Evolutionary conservation across 2,113 vertebrate species (phyloP), one percentile per base, ranked within the genome.

Genomic region (Epinephelus moara): DNA sequence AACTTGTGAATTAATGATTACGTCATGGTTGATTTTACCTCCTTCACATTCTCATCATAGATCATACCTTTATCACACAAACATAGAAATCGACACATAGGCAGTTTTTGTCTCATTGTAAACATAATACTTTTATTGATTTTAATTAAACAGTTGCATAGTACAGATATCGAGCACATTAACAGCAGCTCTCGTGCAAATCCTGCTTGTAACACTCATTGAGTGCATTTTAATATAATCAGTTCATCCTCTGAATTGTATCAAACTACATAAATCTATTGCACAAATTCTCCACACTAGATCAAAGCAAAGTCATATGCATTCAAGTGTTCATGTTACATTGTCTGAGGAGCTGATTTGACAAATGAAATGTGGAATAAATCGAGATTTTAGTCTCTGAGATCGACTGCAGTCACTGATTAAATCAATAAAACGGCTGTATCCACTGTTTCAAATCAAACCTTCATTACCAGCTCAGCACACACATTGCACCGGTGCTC

Each of bases 111-210:
- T 85, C 77, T 93, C 85, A 85, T 53, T 92, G 91, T 92, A 93
- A 94, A 94, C 91, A 89, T 85, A 42, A 70, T 82, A 83, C 56
- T 82, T 93, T 93, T 92, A 94, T 94, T 94, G 86, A 92, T 92
- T 78, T 13, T 52, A 84, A 71, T 70, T 42, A 76, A 83, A 85
- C 37, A 64, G 47, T 88, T 91, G 87, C 87, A 91, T 92, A 87
- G 91, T 71, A 88, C 70, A 88, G 53, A 78, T 5, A 72, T 33
- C 23, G 27, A 83, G 57, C 25, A 37, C 23, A 59, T 30, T 25
- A 52, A 72, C 60, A 84, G 42, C 45, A 57, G 33, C n/a, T 75
- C 14, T 37, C 45, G 87, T 92, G 91, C 89, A 93, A 92, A 89
- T 64, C 19, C 7, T 60, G 86, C 88, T 71, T 63, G 3, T 57